Evolutionary conservation across 1,140 invertebrate genomes (phyloP), one percentile per base, ranked within the genome.

Genomic region (Parapsyche elsis): DNA sequence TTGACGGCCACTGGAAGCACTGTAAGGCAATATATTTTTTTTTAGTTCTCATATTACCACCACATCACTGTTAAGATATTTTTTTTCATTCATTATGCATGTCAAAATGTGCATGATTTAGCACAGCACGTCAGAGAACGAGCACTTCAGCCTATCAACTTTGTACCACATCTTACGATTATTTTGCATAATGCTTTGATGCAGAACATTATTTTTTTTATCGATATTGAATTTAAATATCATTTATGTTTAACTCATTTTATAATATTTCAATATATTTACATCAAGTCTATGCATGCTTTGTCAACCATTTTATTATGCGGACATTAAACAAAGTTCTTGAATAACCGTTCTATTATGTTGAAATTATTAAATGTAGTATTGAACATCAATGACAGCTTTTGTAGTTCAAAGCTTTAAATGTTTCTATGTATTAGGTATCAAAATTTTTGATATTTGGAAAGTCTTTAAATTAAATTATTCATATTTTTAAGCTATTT

Each of bases 1-100:
- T 78, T 38, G 80, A 80, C 78, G 80, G 80, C 80, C 81, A 83
- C 81, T 84, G 81, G 81, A 83, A 84, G 81, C 81, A 83, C 81
- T 83, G 81, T 79, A 84, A 81, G 80, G 74, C 81, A 80, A 81
- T 76, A 73, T 79, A 46, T 76, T 81, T 81, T 70, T 81, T 79
- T 83, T 83, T 83, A 79, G 83, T 83, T 81, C 71, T 81, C 75
- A 79, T 80, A 57, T 70, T 78, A 46, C 80, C 75, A 81, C 76
- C 76, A 38, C 30, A 59, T 79, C 78, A 80, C 78, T 76, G 74
- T 71, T 16, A 71, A 76, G 57, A 46, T 64, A 44, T 64, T 76
- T 71, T 53, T 49, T 80, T 81, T 80, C 26, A 80, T 70, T 19
- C 70, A 79, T 53, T 80, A 76, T 76, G 79, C 81, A 81, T 80